Conservation (phyloP, 2,888 invertebrate species). For the Idaea dimidiata region DNA sequence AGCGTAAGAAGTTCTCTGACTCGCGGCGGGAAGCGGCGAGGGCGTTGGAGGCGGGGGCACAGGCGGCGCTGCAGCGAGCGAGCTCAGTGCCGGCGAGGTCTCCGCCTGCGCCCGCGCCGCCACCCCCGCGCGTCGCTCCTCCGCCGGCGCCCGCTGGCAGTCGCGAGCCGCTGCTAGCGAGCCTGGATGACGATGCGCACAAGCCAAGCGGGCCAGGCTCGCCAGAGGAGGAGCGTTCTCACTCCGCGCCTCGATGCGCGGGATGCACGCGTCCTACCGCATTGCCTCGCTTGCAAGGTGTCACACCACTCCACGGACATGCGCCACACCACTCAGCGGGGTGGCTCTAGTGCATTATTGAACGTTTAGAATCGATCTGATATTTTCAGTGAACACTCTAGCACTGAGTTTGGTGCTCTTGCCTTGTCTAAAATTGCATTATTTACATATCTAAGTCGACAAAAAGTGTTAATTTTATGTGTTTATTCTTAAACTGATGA, state of each 20-base stretch:
- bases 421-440: too few relatives aligned
- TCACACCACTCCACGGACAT: constrained; percentile 88
- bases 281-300: constrained; percentile 85
- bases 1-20: constrained; percentile 91
- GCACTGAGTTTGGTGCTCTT: too few relatives aligned
- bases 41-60: constrained; percentile 44
- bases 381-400: too few relatives aligned
- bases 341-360: too few relatives aligned
- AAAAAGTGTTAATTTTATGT: too few relatives aligned
- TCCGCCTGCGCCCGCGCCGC: constrained; percentile 38
- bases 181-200: constrained; percentile 72
- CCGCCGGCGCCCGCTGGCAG: constrained; percentile 62
- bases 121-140: constrained; percentile 37
- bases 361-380: too few relatives aligned
- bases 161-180: constrained; percentile 84
- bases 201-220: constrained; percentile 44
- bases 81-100: constrained; percentile 38
- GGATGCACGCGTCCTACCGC: constrained; percentile 80
- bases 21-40: constrained; percentile 86
- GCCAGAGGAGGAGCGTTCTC: constrained; percentile 25
- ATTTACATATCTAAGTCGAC: too few relatives aligned
- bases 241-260: constrained; percentile 12
- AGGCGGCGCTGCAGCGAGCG: constrained; percentile 59
- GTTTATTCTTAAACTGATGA: too few relatives aligned
- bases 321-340: constrained; percentile 84